phyloP scores from a whole-genome alignment of 2,113 vertebrate species.

The Rhea americana region DNA sequence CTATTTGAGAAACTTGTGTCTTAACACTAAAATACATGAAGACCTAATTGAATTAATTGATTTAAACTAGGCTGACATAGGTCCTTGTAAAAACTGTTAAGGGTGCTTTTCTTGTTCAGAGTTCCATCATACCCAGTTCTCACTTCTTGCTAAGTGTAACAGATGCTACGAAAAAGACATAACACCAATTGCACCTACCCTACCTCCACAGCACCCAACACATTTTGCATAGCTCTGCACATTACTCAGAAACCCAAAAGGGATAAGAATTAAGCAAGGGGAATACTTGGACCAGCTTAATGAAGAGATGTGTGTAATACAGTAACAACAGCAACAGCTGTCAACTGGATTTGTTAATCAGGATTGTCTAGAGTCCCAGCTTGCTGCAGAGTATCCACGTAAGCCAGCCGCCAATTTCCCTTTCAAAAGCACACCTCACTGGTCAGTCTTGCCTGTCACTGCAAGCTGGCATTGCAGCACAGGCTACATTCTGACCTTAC shows the following conservation, averaged over 20 bases:
- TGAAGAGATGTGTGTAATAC: not conserved
- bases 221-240: not conserved
- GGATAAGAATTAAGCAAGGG: not conserved
- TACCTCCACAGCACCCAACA: not conserved
- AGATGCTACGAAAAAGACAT: not conserved
- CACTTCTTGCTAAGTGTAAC: not conserved
- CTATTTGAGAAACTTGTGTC: not conserved
- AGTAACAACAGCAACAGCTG: not conserved
- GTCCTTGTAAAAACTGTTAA: not conserved
- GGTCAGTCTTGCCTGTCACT: not conserved
- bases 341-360: not conserved
- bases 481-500: not conserved
- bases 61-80: not conserved
- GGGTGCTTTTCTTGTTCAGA: not conserved
- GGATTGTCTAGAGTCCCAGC: not conserved
- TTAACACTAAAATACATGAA: not conserved
- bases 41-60: not conserved
- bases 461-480: not conserved
- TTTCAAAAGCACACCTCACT: not conserved
- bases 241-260: not conserved
- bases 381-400: slow-evolving; percentile 32
- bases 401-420: slow-evolving; percentile 14
- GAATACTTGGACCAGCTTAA: not conserved
- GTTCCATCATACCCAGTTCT: not conserved
- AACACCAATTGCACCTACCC: fast-evolving